Percentiles rank a stretch among this genome's conserved stretches.
Conservation (phyloP, 1,140 invertebrate species). For the Helicorthomorpha holstii region DNA sequence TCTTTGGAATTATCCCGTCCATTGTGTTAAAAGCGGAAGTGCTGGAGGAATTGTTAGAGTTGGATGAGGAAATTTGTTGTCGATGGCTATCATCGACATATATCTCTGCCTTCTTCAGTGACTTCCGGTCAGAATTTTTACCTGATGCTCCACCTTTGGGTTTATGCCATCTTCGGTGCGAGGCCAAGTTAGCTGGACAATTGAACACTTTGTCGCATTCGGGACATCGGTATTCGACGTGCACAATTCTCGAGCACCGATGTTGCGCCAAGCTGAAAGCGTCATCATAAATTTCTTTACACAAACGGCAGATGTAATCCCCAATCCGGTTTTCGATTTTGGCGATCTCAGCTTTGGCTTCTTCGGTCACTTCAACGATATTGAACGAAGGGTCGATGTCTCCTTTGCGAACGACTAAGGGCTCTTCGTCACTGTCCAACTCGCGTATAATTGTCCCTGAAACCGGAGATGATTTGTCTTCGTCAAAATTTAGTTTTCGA, state of each 20-base stretch:
- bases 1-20: too few species aligned
- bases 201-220: slow-evolving; percentile 99
- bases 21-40: too few species aligned
- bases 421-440: slow-evolving; percentile 53
- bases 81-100: too few species aligned
- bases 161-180: slow-evolving; percentile 93
- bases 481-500: slow-evolving; percentile 69
- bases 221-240: slow-evolving; percentile 94
- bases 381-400: slow-evolving; percentile 95
- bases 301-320: slow-evolving; percentile 86
- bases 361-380: slow-evolving; percentile 89
- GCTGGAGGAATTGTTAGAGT: too few species aligned
- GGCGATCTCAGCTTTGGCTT: slow-evolving; percentile 79
- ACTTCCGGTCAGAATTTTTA: too few species aligned
- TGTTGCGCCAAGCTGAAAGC: slow-evolving; percentile 94
- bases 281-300: slow-evolving; percentile 79
- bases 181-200: slow-evolving; percentile 93
- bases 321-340: slow-evolving; percentile 95
- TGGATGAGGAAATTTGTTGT: too few species aligned
- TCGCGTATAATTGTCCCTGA: slow-evolving; percentile 86
- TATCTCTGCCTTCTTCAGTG: too few species aligned
- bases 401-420: slow-evolving; percentile 49
- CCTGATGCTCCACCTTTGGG: too few species aligned
- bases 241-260: slow-evolving; percentile 87
- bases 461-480: slow-evolving; percentile 92